phyloP scores from a whole-genome alignment of 2,113 vertebrate species.

The Cairina moschata region DNA sequence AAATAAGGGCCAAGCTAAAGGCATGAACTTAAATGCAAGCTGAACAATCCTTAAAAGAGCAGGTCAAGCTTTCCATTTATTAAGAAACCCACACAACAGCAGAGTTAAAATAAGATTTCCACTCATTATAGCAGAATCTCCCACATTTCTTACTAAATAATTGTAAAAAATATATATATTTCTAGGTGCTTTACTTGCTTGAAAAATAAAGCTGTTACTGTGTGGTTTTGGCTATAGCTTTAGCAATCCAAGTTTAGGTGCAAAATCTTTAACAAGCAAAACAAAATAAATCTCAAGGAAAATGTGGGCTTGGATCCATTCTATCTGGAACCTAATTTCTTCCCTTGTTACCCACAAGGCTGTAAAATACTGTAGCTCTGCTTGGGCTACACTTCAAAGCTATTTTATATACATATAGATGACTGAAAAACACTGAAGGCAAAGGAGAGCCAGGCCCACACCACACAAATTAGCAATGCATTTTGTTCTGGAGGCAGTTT shows the following conservation, averaged over 20 bases:
- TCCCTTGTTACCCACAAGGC: neutral
- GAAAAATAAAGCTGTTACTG: neutral
- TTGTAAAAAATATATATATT: neutral
- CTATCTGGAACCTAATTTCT: neutral
- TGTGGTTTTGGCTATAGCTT: neutral
- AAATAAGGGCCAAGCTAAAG: neutral
- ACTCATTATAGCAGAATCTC: neutral
- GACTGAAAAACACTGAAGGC: neutral
- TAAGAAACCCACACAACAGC: neutral
- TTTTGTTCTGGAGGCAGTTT: neutral
- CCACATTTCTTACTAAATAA: neutral
- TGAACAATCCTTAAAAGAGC: neutral
- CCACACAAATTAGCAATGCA: neutral
- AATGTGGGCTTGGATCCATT: neutral
- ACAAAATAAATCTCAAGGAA: neutral
- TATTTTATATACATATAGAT: neutral
- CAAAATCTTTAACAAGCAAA: neutral
- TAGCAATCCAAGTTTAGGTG: neutral
- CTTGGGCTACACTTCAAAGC: neutral
- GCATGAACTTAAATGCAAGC: neutral
- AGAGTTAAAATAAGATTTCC: neutral
- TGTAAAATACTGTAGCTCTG: neutral
- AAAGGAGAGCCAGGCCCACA: neutral
- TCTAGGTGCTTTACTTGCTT: neutral
- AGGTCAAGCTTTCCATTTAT: neutral